A percentile compares a stretch with the other conserved stretches of the same genome.
Conservation (phyloP, 1,140 invertebrate species). For the Anadara kagoshimensis region DNA sequence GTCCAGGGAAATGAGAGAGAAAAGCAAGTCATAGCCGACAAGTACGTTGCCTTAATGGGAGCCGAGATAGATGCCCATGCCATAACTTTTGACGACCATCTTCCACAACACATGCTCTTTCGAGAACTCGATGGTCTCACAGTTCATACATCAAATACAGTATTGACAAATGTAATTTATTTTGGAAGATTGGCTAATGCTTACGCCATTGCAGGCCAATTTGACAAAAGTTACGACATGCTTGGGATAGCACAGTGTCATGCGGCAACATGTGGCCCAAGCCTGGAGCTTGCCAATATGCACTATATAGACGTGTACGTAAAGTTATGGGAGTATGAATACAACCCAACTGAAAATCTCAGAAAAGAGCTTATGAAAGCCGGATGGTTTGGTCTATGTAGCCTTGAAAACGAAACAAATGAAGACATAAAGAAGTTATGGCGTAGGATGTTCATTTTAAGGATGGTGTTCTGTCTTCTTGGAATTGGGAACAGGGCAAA, state of each 20-base stretch:
- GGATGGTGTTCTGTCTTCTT: slow-evolving; percentile 47
- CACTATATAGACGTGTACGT: slow-evolving; percentile 46
- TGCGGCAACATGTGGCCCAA: slow-evolving; percentile 20
- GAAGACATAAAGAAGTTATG: slow-evolving; percentile 30
- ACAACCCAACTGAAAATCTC: slow-evolving; percentile 13
- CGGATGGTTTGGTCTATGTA: slow-evolving; percentile 35
- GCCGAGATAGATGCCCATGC: slow-evolving; percentile 48
- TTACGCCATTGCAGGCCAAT: slow-evolving; percentile 26
- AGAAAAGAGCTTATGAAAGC: slow-evolving; percentile 23
- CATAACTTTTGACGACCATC: slow-evolving; percentile 34
- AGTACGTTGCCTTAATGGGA: slow-evolving; percentile 36
- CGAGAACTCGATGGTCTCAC: slow-evolving; percentile 29
- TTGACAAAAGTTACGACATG: slow-evolving; percentile 20
- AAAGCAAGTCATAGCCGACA: slow-evolving; percentile 32
- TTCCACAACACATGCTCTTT: slow-evolving; percentile 36
- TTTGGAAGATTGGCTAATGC: slow-evolving; percentile 38
- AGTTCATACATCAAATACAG: slow-evolving; percentile 24
- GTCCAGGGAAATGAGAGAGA: slow-evolving; percentile 10
- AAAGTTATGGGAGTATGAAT: slow-evolving; percentile 43
- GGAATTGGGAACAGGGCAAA: slow-evolving; percentile 46
- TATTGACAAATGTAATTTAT: slow-evolving; percentile 33
- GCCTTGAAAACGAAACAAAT: slow-evolving; percentile 16
- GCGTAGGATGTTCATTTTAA: slow-evolving; percentile 45
- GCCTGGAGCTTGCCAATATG: slow-evolving; percentile 47
- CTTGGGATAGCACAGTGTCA: slow-evolving; percentile 34